These are phyloP conservation scores for Amiota mariae DNA, from an alignment of 2,888 invertebrate genomes.

Conservation along the genomic window DNA sequence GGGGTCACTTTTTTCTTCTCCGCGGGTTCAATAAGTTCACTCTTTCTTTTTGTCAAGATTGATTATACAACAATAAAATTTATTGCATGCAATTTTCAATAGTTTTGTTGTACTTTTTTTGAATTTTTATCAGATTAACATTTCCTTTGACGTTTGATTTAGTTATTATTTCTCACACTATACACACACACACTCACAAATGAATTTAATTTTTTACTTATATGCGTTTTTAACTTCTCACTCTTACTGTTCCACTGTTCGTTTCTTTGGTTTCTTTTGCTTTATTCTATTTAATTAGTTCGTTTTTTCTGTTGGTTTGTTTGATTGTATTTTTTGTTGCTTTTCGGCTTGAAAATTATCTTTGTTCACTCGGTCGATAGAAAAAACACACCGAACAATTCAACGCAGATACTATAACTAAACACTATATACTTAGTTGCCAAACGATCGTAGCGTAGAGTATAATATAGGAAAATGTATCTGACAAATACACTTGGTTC, in stretches of 20 bases:
- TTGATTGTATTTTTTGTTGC: not conserved
- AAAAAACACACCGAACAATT: constrained; percentile 69
- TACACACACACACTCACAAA: not conserved
- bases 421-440: constrained; percentile 34
- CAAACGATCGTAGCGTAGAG: constrained; percentile 38
- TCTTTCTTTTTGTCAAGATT: constrained; percentile 44
- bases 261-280: not conserved
- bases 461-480: constrained; percentile 36
- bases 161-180: constrained; percentile 29
- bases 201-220: not conserved
- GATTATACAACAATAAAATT: constrained; percentile 56
- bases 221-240: not conserved
- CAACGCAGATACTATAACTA: constrained; percentile 65
- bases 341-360: constrained; percentile 38
- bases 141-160: not conserved
- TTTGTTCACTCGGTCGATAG: constrained; percentile 19
- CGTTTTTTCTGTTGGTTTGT: not conserved
- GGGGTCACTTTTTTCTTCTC: constrained; percentile 4
- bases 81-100: constrained; percentile 10
- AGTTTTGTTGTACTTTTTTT: constrained; percentile 29
- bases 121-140: not conserved
- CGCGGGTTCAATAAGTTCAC: constrained; percentile 48
- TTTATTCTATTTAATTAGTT: constrained; percentile 27
- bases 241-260: not conserved
- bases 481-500: constrained; percentile 30